Evolutionary conservation across 2,113 vertebrate species (phyloP), one percentile per base, ranked within the genome.

Genomic region (Podarcis muralis): DNA sequence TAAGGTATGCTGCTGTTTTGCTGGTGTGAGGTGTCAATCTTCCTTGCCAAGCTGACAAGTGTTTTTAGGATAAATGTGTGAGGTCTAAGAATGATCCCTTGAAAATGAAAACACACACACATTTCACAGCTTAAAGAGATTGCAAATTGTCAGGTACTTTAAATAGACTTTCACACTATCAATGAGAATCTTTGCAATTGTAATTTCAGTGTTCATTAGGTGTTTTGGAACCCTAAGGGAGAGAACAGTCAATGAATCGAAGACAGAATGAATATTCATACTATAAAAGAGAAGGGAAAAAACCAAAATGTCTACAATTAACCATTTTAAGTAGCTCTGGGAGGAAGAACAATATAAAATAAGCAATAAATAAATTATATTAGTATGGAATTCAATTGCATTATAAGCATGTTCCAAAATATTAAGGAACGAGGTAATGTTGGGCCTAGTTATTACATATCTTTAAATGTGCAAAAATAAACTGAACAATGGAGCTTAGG

Each of bases 1-100:
- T 99, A 96, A 99, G 99, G 99, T 97, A 91, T 86, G 94, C 0
- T 72, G 35, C 2, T 6, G 53, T 62, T 59, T 48, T 16, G 23
- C 68, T 27, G 5, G 5, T 77, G 27, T 1, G 5, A 27, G 62
- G 22, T 48, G 48, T 83, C 53, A 74, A 1, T 27, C 43, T 4
- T 85, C 9, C 2, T 2, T 6, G 23, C 8, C n/a, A 87, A 62
- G 87, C 81, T 27, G 1, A 87, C 83, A 18, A 53, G 7, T 48
- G 22, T 4, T 40, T 68, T 75, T 89, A 15, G 16, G 35, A 4
- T 16, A 4, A 25, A 0, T 0, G 0, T 53, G 37, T 8, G 69
- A 30, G 2, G n/a, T 27, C 40, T 69, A 77, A 57, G 18, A 66
- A 74, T 69, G 23, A 35, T 80, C 77, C 40, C 25, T 48, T 69